Evolutionary conservation across 2,113 vertebrate genomes (phyloP).

Genomic region (Leptobrachium leishanense): DNA sequence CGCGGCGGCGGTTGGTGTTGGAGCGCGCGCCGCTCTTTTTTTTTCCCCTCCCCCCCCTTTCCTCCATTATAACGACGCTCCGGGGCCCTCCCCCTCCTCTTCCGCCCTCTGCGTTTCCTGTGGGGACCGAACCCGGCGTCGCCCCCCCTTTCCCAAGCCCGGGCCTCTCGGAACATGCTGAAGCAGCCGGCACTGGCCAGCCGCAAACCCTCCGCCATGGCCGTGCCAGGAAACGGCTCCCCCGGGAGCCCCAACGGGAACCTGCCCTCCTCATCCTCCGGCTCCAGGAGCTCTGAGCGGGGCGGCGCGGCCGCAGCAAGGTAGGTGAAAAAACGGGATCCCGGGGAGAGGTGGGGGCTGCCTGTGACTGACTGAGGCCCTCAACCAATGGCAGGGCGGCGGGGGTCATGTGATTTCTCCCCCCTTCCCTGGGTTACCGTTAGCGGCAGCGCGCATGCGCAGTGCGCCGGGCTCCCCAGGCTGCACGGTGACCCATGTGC

Average conservation of each 20-base stretch:
- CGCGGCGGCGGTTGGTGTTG: constrained; percentile 34
- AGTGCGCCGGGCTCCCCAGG: neutral
- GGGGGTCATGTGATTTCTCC: constrained; percentile 20
- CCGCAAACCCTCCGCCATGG: constrained; percentile 40
- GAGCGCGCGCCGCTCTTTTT: constrained; percentile 27
- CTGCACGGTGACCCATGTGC: neutral
- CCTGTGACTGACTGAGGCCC: neutral
- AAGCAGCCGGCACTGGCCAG: constrained; percentile 18
- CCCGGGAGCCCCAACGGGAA: constrained; percentile 40
- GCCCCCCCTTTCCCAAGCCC: neutral
- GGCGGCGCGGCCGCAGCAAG: constrained; percentile 16
- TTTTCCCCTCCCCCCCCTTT: neutral
- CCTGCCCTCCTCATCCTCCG: constrained; percentile 4
- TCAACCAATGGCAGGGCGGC: constrained; percentile 25
- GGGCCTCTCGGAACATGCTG: neutral
- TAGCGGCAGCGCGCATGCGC: constrained; percentile 27
- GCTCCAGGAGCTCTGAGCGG: constrained; percentile 13
- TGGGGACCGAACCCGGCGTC: constrained; percentile 3
- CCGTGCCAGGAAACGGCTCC: constrained; percentile 30
- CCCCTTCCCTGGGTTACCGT: neutral
- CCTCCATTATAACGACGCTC: neutral
- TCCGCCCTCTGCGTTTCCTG: neutral
- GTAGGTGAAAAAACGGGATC: neutral
- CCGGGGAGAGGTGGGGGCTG: neutral
- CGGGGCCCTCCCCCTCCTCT: neutral